Conservation (phyloP, 2,113 vertebrate genomes). For the Myrmophylax atrothorax region DNA sequence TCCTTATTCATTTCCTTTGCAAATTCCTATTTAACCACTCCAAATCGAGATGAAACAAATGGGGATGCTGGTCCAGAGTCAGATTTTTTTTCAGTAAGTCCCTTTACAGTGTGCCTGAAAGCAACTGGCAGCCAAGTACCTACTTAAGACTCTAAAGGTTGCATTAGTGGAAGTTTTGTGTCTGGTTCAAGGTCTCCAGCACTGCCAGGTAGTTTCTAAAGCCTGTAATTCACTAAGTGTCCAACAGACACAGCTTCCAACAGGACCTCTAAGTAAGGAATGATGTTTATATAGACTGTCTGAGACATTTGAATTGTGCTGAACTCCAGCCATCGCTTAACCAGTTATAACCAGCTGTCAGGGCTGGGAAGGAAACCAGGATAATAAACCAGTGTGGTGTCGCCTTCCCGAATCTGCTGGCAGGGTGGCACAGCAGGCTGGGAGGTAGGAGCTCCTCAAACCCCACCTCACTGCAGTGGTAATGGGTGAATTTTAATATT, state of each 20-base stretch:
- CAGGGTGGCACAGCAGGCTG: not conserved
- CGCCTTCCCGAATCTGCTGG: not conserved
- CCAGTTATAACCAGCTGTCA: constrained; percentile 42
- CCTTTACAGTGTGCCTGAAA: not conserved
- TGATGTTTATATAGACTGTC: constrained; percentile 31
- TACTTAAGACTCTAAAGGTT: constrained; percentile 11
- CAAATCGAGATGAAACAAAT: constrained; percentile 10
- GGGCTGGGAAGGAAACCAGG: constrained; percentile 29
- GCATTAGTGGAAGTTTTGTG: not conserved
- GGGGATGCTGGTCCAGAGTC: not conserved
- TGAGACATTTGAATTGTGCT: constrained; percentile 36
- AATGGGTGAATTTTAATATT: not conserved
- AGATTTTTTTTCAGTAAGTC: not conserved
- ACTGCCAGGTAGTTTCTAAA: constrained; percentile 48
- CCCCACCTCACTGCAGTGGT: not conserved
- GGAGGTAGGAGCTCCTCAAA: not conserved
- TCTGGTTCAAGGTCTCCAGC: constrained; percentile 13
- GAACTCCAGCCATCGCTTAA: constrained; percentile 14
- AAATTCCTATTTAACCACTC: constrained; percentile 36
- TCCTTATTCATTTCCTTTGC: constrained; percentile 28
- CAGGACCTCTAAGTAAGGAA: constrained; percentile 1
- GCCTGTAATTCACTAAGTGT: constrained; percentile 43
- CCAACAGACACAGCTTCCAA: constrained; percentile 28
- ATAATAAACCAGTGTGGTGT: constrained; percentile 4
- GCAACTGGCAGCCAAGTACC: constrained; percentile 16